Base-by-base conservation (phyloP, 2,888 invertebrate genomes). In the Galerucella calmariensis region DNA sequence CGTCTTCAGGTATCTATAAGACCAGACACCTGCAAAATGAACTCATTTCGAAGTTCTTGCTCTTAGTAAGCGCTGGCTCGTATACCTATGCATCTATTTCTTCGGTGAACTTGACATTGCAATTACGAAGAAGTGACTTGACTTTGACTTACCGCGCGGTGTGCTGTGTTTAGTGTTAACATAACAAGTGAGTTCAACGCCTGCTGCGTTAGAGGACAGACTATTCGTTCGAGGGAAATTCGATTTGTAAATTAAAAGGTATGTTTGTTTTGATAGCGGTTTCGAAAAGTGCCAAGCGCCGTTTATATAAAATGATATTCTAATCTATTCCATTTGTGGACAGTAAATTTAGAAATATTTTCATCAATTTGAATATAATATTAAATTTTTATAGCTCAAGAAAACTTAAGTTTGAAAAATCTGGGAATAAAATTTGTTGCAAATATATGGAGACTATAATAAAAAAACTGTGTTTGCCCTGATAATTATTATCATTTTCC, bases 1-100 rank as follows among this genome's bases (percentile, higher is more conserved):
- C 72, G 51, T 72, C 72, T 72, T 67, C 11, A 48, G 81, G 78
- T 82, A 80, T 79, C 83, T 86, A 86, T 86, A 86, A 86, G 85
- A 85, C 84, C 80, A 82, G 84, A 83, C 84, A 84, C 85, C 84
- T 85, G 86, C 83, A 81, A 79, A 79, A 80, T 83, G 84, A 81
- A 84, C 85, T 84, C 86, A 86, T 86, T 86, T 85, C 84, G 83
- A 81, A 67, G 69, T 74, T 74, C 77, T 76, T 75, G 20, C 67
- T 70, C 76, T 72, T 56, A 41, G 73, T 66, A 75, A 41, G 75
- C 73, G 69, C 74, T 73, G 71, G 56, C 66, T 61, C 58, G 56
- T 67, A 58, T 41, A 27, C 27, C 27, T 27, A 41, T 68, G 71
- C 58, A 63, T 66, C 66, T 48, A 20, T 48, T 66, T 46, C 61